A percentile compares a stretch with the other conserved stretches of the same genome.
These are phyloP conservation scores for Drosophila glabriapex DNA, from an alignment of 2,888 invertebrate genomes.

Conservation along the genomic window DNA sequence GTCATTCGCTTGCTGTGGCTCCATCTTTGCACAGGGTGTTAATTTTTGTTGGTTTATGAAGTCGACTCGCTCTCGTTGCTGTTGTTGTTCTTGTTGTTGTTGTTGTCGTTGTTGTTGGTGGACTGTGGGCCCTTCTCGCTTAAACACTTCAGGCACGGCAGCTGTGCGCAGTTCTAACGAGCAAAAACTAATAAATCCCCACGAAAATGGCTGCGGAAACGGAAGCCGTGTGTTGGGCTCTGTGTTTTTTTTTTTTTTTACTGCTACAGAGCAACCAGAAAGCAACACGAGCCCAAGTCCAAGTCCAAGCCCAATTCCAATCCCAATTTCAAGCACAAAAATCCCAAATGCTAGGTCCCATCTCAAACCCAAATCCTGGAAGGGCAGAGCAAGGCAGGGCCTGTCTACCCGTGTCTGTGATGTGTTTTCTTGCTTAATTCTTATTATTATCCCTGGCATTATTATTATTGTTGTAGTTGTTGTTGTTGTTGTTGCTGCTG, in stretches of 20 bases:
- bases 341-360: neutral
- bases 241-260: slow-evolving; percentile 14
- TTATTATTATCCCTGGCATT: slow-evolving; percentile 80
- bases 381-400: slow-evolving; percentile 15
- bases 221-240: slow-evolving; percentile 79
- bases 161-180: slow-evolving; percentile 83
- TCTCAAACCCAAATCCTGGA: neutral
- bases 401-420: slow-evolving; percentile 71
- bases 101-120: slow-evolving; percentile 29
- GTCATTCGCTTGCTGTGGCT: slow-evolving; percentile 55
- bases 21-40: slow-evolving; percentile 79
- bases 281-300: slow-evolving; percentile 30
- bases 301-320: slow-evolving; percentile 30
- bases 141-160: slow-evolving; percentile 71
- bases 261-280: slow-evolving; percentile 12
- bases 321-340: slow-evolving; percentile 1
- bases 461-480: slow-evolving; percentile 59
- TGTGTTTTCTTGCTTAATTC: slow-evolving; percentile 82
- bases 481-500: slow-evolving; percentile 37
- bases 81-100: slow-evolving; percentile 29
- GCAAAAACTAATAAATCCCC: slow-evolving; percentile 85
- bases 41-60: slow-evolving; percentile 84
- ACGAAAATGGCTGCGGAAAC: slow-evolving; percentile 82
- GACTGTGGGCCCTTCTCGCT: slow-evolving; percentile 39
- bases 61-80: slow-evolving; percentile 69